These are phyloP conservation scores for Argopecten irradians DNA, from an alignment of 1,140 invertebrate genomes.

Conservation along the genomic window DNA sequence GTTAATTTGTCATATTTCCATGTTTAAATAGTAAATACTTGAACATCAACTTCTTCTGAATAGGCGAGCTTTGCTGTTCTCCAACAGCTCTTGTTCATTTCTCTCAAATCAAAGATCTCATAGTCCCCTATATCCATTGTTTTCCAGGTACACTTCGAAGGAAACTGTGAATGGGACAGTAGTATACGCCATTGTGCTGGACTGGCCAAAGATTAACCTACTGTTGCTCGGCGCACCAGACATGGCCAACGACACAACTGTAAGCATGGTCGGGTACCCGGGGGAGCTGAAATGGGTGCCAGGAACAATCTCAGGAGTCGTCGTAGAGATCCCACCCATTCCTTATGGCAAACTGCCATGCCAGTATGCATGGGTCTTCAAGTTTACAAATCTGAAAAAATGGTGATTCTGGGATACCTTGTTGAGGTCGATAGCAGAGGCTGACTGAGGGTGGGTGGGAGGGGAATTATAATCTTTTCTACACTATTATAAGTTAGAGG, in stretches of 20 bases:
- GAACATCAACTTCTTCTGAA: too few relatives aligned
- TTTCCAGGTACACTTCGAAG: slow-evolving; percentile 67
- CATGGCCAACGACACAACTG: slow-evolving; percentile 51
- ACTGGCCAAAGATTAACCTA: slow-evolving; percentile 54
- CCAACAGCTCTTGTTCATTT: too few relatives aligned
- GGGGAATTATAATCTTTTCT: too few relatives aligned
- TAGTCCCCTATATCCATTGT: too few relatives aligned
- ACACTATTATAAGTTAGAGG: too few relatives aligned
- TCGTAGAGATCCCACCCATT: slow-evolving; percentile 61
- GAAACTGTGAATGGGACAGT: slow-evolving; percentile 31
- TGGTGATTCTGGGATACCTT: too few relatives aligned
- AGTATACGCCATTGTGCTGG: slow-evolving; percentile 60
- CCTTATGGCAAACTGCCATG: slow-evolving; percentile 61
- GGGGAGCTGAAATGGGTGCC: slow-evolving; percentile 51
- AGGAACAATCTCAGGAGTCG: slow-evolving; percentile 49
- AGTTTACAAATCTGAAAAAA: not conserved
- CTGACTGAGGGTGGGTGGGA: too few relatives aligned
- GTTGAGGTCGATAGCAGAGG: too few relatives aligned
- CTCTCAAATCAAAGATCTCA: too few relatives aligned
- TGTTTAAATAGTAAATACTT: not conserved
- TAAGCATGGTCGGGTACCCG: slow-evolving; percentile 63
- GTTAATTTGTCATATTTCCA: too few relatives aligned
- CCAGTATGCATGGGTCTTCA: slow-evolving; percentile 66
- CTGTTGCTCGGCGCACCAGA: slow-evolving; percentile 61
- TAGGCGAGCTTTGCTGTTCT: too few relatives aligned